Evolutionary conservation across 2,888 invertebrate species (phyloP).

Genomic region (Xestia xanthographa): DNA sequence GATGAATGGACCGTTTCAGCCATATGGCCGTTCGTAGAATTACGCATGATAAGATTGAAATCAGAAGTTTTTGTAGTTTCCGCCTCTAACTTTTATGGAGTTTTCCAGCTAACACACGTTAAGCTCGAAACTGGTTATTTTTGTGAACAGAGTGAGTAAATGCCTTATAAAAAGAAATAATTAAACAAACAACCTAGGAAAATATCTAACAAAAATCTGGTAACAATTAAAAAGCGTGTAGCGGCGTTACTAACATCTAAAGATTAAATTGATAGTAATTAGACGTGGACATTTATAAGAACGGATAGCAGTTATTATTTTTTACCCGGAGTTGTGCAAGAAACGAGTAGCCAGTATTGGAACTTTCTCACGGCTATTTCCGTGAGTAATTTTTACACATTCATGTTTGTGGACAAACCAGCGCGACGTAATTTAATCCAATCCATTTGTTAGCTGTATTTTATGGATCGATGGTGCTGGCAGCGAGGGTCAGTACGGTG

Average conservation of each 20-base stretch:
- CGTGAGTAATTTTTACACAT: conserved; percentile 32
- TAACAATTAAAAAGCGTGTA: conserved; percentile 45
- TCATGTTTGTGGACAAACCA: conserved; percentile 22
- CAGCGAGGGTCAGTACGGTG: conserved; percentile 72
- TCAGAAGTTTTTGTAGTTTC: conserved; percentile 34
- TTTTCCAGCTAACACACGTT: conserved; percentile 19
- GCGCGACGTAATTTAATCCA: conserved; percentile 34
- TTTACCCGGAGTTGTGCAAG: conserved; percentile 51
- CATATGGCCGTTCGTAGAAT: conserved; percentile 52
- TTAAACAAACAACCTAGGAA: neutral
- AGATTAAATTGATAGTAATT: conserved; percentile 66
- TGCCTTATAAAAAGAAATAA: neutral
- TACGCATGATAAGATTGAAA: conserved; percentile 53
- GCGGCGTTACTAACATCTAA: conserved; percentile 47
- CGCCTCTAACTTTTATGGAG: conserved; percentile 34
- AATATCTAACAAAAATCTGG: conserved; percentile 1
- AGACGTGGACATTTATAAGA: conserved; percentile 64
- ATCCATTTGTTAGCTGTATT: conserved; percentile 65
- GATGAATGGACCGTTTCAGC: conserved; percentile 73
- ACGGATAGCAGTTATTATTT: conserved; percentile 71
- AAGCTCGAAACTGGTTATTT: neutral
- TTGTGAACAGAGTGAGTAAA: neutral
- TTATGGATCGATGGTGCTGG: conserved; percentile 61
- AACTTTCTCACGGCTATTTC: conserved; percentile 63
- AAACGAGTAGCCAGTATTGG: conserved; percentile 38